phyloP scores from a whole-genome alignment of 2,113 vertebrate genomes.

The Chascanopsetta lugubris region DNA sequence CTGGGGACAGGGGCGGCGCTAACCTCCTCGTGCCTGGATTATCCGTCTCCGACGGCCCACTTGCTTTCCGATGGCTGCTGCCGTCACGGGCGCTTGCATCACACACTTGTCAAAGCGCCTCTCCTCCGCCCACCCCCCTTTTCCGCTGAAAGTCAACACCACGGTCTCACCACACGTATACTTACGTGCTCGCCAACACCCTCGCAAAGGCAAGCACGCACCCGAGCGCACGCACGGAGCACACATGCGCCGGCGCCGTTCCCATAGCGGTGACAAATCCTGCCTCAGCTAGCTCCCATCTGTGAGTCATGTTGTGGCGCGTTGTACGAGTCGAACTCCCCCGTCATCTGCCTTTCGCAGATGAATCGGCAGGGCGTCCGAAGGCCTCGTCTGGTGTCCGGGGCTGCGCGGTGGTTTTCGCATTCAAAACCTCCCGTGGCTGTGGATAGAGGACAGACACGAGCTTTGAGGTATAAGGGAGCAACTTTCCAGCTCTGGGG shows the following conservation, averaged over 20 bases:
- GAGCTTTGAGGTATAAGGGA: slow-evolving; percentile 26
- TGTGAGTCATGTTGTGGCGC: slow-evolving; percentile 69
- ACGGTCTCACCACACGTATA: slow-evolving; percentile 63
- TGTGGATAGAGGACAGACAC: slow-evolving; percentile 6
- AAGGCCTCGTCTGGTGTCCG: slow-evolving; percentile 54
- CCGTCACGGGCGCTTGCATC: slow-evolving; percentile 72
- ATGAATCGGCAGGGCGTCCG: slow-evolving; percentile 17
- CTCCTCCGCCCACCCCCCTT: slow-evolving; percentile 69
- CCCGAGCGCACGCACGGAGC: slow-evolving; percentile 22
- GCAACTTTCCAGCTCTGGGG: slow-evolving; percentile 34
- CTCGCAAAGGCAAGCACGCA: slow-evolving; percentile 44
- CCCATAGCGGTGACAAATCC: slow-evolving; percentile 77
- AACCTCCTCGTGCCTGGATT: slow-evolving; percentile 57
- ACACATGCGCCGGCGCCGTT: slow-evolving; percentile 53
- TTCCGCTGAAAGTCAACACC: slow-evolving; percentile 68
- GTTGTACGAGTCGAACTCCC: slow-evolving; percentile 71
- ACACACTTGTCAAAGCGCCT: slow-evolving; percentile 74
- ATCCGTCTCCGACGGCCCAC: slow-evolving; percentile 64
- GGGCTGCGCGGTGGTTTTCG: slow-evolving; percentile 22
- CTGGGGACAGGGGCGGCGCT: slow-evolving; percentile 35
- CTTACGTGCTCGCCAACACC: slow-evolving; percentile 51
- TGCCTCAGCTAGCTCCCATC: slow-evolving; percentile 73
- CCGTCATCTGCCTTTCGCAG: slow-evolving; percentile 67
- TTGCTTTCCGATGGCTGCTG: slow-evolving; percentile 67
- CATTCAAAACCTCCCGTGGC: slow-evolving; percentile 26